phyloP scores from a whole-genome alignment of 2,888 invertebrate genomes.

The Acanthoscelides obtectus region DNA sequence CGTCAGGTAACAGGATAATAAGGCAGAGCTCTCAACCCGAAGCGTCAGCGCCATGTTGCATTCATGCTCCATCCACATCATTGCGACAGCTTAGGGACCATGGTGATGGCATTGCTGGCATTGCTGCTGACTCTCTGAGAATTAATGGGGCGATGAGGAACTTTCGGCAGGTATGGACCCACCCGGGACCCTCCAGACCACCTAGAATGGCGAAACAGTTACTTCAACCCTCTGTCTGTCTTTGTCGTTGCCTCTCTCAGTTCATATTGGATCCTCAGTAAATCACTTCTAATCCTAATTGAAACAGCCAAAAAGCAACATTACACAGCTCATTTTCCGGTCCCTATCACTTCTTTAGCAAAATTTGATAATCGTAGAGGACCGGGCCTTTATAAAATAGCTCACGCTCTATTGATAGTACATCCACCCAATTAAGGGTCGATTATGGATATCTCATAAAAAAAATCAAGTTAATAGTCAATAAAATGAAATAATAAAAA shows the following conservation, averaged over 20 bases:
- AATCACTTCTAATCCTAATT: too few relatives aligned
- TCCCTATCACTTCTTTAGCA: too few relatives aligned
- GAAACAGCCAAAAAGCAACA: too few relatives aligned
- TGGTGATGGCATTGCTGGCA: slow-evolving; percentile 83
- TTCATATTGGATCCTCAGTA: background rate
- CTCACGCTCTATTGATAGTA: too few relatives aligned
- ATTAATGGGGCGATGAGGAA: slow-evolving; percentile 96
- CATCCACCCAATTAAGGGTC: too few relatives aligned
- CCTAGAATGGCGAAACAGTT: background rate
- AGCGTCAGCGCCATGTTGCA: slow-evolving; percentile 56
- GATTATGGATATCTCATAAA: too few relatives aligned
- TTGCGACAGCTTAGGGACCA: slow-evolving; percentile 71
- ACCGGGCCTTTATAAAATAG: too few relatives aligned
- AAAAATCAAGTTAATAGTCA: too few relatives aligned
- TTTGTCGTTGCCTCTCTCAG: background rate
- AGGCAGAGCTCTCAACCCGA: slow-evolving; percentile 86
- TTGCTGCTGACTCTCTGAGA: slow-evolving; percentile 91
- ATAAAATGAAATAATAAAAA: too few relatives aligned
- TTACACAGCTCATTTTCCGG: too few relatives aligned
- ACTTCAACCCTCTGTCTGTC: slow-evolving; percentile 1
- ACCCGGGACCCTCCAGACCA: background rate
- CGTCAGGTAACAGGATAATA: slow-evolving; percentile 73
- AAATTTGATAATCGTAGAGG: too few relatives aligned
- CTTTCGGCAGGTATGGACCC: slow-evolving; percentile 79
- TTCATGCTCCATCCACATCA: slow-evolving; percentile 76